Conservation (phyloP, 2,888 invertebrate species). For the Patella caerulea region DNA sequence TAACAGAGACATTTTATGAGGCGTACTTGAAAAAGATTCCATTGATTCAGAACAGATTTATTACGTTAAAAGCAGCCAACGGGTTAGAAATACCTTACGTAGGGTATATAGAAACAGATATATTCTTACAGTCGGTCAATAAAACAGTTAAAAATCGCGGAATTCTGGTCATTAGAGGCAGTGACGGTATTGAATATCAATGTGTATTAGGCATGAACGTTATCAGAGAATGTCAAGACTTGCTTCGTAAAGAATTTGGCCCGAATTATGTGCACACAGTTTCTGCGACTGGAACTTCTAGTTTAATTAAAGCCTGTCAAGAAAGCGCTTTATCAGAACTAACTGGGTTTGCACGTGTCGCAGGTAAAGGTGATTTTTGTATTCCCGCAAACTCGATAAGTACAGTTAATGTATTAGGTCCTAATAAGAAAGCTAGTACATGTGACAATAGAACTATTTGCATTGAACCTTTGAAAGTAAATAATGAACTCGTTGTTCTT, state of each 20-base stretch:
- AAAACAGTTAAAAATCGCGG: neutral
- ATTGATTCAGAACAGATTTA: neutral
- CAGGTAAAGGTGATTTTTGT: neutral
- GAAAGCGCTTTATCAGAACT: neutral
- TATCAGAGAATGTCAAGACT: neutral
- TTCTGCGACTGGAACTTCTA: no score
- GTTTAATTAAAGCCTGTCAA: no score
- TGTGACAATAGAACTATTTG: no score
- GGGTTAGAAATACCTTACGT: neutral
- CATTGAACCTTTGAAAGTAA: no score
- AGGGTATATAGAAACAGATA: no score
- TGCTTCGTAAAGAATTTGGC: neutral
- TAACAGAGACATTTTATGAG: neutral
- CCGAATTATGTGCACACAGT: no score
- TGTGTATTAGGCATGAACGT: neutral
- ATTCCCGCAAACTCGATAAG: neutral
- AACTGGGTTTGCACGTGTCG: neutral
- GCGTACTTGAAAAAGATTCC: neutral
- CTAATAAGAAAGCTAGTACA: neutral
- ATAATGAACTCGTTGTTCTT: no score
- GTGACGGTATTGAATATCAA: neutral
- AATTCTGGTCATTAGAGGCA: neutral
- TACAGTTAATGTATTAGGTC: neutral
- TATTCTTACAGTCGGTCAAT: neutral
- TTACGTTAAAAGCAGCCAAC: conserved; percentile 1